Conservation (phyloP, 2,113 vertebrate genomes). For the Varanus salvator region DNA sequence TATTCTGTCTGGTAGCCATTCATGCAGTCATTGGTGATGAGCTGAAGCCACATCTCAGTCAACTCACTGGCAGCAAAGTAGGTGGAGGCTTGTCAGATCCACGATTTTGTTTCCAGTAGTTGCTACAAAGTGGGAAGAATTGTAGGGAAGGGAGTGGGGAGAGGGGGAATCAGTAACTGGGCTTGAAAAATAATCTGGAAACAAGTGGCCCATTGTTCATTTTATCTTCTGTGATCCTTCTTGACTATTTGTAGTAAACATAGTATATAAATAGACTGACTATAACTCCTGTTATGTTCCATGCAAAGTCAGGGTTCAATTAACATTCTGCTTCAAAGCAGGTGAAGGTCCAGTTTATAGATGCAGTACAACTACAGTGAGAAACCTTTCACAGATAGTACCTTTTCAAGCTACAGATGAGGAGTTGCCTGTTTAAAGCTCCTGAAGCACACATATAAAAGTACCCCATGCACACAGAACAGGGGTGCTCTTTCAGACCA, state of each 20-base stretch:
- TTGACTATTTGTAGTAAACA: background rate
- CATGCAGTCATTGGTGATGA: constrained; percentile 95
- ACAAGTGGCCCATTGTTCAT: background rate
- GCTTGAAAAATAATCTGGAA: background rate
- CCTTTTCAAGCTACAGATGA: background rate
- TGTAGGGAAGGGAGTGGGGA: background rate
- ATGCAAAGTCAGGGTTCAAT: background rate
- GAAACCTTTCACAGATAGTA: background rate
- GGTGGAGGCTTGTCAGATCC: constrained; percentile 47
- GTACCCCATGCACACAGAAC: background rate
- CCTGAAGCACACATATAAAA: background rate
- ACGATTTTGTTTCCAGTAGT: background rate
- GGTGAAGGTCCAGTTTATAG: background rate
- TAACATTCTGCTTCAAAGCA: background rate
- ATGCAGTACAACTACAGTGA: background rate
- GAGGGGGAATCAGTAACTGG: background rate
- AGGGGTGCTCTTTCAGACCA: too few species aligned
- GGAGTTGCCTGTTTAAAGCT: too few species aligned
- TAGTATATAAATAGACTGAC: background rate
- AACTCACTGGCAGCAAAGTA: constrained; percentile 97
- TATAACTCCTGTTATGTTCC: background rate
- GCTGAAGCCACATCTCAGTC: constrained; percentile 94
- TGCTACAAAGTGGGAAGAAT: background rate
- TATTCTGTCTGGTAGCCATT: constrained; percentile 96
- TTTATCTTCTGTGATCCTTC: background rate